Evolutionary conservation across 2,797 vertebrate species (phyloP), one percentile per base, ranked within the genome.

Genomic region (Karalla daura): DNA sequence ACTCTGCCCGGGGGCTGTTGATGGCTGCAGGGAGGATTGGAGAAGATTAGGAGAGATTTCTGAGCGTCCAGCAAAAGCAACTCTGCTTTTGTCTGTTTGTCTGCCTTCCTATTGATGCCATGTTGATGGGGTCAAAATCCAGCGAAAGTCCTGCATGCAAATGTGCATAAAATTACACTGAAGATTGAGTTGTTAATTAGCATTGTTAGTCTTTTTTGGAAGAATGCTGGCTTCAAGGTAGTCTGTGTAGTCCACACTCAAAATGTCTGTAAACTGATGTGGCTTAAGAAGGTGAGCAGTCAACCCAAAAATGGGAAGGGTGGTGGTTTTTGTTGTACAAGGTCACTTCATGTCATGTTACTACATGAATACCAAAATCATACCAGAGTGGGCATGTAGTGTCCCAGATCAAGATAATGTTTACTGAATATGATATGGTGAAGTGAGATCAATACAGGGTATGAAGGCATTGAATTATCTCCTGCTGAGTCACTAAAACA

Each of bases 1-100:
- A 60, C 36, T 74, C 64, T 74, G 77, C 81, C 85, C 12, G 12
- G 63, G 35, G 86, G 85, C 76, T 84, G 69, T 78, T 83, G 73
- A 67, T 1, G 58, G 56, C 35, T 61, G 6, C 53, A 21, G 15
- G 51, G 52, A 78, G 76, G 77, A 85, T 80, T 81, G 63, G 9
- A 65, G 27, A 40, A 78, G 87, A 85, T 87, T 88, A 84, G 20
- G 1, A 7, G 32, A 51, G 63, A 62, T 68, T 51, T 81, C 25
- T 3, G 28, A 43, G 67, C 55, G 44, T 85, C 74, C 27, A 40
- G 32, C 25, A 58, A 21, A 3, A 72, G 18, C 30, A 68, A 68
- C 44, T 45, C 8, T 2, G 25, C 15, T 37, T n/a, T n/a, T 0
- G 56, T 41, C 18, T 63, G 51, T 64, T 66, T 53, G 33, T 63